phyloP scores from a whole-genome alignment of 2,888 invertebrate genomes.

The Ditula angustiorana region DNA sequence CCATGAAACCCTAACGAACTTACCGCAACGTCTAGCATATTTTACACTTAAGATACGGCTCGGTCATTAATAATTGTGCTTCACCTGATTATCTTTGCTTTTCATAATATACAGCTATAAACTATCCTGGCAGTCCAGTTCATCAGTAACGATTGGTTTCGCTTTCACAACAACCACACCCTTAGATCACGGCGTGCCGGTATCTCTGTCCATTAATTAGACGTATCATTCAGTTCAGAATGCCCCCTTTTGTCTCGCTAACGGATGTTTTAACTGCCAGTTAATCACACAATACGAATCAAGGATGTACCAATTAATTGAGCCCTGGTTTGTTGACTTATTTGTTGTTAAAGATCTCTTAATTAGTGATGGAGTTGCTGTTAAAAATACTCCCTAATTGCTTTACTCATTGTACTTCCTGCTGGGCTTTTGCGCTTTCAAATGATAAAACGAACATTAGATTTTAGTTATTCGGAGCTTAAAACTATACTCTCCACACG shows the following conservation, averaged over 20 bases:
- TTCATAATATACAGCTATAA: constrained; percentile 27
- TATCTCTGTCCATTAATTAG: constrained; percentile 38
- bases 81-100: constrained; percentile 21
- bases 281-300: constrained; percentile 30
- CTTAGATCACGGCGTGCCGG: constrained; percentile 35
- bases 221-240: constrained; percentile 37
- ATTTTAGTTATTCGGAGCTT: no score
- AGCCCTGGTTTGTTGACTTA: constrained; percentile 24
- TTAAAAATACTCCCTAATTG: no score
- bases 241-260: constrained; percentile 30
- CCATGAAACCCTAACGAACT: background rate
- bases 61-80: background rate
- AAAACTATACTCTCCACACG: no score
- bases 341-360: constrained; percentile 1
- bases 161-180: constrained; percentile 38
- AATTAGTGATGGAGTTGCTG: background rate
- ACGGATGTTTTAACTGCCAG: constrained; percentile 34
- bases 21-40: background rate
- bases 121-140: constrained; percentile 21
- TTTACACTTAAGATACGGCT: constrained; percentile 2
- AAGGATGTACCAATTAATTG: constrained; percentile 35
- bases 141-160: constrained; percentile 36
- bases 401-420: no score
- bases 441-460: no score
- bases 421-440: no score